Evolutionary conservation across 1,140 invertebrate genomes (phyloP), one percentile per base, ranked within the genome.

Genomic region (Aphaenogaster rudis): DNA sequence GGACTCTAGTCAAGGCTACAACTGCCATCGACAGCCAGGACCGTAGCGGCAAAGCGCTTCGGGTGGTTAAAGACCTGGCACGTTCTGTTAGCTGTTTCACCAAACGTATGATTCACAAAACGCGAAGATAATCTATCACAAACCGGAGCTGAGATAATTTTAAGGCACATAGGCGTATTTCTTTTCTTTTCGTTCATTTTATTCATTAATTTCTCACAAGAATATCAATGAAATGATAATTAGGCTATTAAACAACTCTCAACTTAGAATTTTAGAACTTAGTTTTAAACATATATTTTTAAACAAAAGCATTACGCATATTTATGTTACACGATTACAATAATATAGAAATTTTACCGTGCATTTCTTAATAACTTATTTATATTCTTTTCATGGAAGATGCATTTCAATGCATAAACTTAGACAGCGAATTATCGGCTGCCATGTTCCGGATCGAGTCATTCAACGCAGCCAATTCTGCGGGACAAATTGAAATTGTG

Each of bases 1-100:
- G 72, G 69, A 63, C 86, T 91, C 59, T 91, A 74, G 87, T 91
- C 90, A 91, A 91, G 90, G 90, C 90, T 91, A 91, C 90, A 67
- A 88, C 85, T 76, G 79, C 50, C 80, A 81, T 87, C 88, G 52
- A 61, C 54, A 88, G 57, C 8, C 86, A 89, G 84, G 61, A 79
- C 86, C 74, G 59, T 82, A 71, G 77, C 86, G 66, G 71, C 59
- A 67, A 61, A 63, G 48, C n/a, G 48, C 36, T 64, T 61, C 15
- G 64, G 48, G 21, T 71, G 59, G 36, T 69, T 48, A 69, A 39
- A 66, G 59, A 66, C 13, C 28, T 13, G 45, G 17, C 15, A n/a
- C 28, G 39, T 71, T 69, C 50, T 13, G 15, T 50, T 28, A 33
- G 21, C 48, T 54, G 8, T 28, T 39, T 79, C 42, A 15, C 7